Conservation (phyloP, 2,797 vertebrate species). For the Moxostoma hubbsi region DNA sequence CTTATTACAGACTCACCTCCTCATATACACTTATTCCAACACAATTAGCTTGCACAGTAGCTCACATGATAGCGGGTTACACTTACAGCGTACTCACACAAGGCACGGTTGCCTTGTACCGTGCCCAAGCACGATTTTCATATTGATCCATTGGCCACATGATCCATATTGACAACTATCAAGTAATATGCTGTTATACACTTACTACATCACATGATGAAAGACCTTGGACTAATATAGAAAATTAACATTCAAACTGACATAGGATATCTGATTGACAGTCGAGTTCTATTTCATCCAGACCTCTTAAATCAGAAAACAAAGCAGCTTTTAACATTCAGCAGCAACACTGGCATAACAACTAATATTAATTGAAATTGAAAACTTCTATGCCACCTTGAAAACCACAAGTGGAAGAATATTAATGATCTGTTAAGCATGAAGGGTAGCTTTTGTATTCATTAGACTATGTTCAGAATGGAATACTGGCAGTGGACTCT, state of each 20-base stretch:
- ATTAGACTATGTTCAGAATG: constrained; percentile 8
- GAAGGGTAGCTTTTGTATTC: constrained; percentile 37
- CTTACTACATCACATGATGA: background rate
- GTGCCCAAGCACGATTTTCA: no score
- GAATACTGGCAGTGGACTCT: background rate
- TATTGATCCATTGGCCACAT: background rate
- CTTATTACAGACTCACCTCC: no score
- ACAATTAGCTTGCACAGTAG: background rate
- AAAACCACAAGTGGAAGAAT: constrained; percentile 39
- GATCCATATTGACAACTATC: constrained; percentile 9
- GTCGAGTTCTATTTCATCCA: no score
- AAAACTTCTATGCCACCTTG: constrained; percentile 36
- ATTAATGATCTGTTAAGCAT: constrained; percentile 34
- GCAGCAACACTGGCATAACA: constrained; percentile 41
- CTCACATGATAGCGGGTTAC: no score
- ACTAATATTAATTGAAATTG: constrained; percentile 39
- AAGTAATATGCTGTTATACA: background rate
- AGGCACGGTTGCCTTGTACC: no score
- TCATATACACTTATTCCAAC: background rate
- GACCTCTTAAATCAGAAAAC: constrained; percentile 17
- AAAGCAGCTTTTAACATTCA: constrained; percentile 54
- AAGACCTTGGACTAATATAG: background rate
- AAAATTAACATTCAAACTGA: constrained; percentile 46
- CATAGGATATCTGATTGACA: constrained; percentile 14
- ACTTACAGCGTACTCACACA: no score